phyloP scores from a whole-genome alignment of 2,888 invertebrate species.

The Sarcophaga carnaria region DNA sequence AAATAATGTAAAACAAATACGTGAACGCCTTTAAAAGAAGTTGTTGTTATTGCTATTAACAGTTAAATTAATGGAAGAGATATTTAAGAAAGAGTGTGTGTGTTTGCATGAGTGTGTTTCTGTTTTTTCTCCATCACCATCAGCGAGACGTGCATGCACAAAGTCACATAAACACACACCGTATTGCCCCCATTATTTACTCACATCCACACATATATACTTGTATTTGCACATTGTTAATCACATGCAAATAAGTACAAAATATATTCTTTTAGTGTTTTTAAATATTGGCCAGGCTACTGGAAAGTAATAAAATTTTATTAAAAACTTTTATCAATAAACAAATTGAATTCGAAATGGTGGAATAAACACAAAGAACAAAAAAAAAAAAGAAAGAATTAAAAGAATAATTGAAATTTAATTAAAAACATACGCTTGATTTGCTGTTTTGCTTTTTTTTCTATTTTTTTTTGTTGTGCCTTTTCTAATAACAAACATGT shows the following conservation, averaged over 20 bases:
- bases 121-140: background rate
- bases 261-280: background rate
- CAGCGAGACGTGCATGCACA: background rate
- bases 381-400: background rate
- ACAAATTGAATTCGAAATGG: slow-evolving; percentile 20
- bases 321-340: slow-evolving; percentile 24
- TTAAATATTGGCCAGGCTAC: background rate
- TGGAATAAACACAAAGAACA: background rate
- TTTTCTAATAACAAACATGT: slow-evolving; percentile 31
- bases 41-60: background rate
- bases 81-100: background rate
- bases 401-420: background rate
- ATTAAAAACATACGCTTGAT: slow-evolving; percentile 31
- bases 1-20: background rate
- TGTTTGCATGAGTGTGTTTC: background rate
- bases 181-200: background rate
- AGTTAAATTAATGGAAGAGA: background rate
- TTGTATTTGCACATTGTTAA: background rate
- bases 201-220: background rate
- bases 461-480: background rate
- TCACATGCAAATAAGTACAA: background rate
- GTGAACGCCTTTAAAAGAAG: slow-evolving; percentile 14
- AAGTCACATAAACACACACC: background rate
- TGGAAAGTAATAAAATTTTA: slow-evolving; percentile 13
- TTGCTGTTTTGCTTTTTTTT: background rate